Conservation (phyloP, 2,797 vertebrate genomes). For the Tinamus major region DNA sequence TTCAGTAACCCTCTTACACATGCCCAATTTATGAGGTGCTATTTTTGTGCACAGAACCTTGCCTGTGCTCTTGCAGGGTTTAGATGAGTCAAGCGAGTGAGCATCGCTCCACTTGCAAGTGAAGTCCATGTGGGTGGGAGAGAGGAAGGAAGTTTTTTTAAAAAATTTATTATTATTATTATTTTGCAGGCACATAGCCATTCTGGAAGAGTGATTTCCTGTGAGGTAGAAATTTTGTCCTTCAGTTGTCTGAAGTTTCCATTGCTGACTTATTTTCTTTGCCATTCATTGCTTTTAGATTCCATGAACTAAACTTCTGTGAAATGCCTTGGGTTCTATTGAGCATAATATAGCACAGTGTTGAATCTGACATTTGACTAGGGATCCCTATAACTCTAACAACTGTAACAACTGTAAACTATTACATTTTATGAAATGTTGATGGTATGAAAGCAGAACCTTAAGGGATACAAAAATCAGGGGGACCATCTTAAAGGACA, state of each 20-base stretch:
- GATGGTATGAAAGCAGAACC: neutral
- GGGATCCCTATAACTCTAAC: neutral
- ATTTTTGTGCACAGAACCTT: constrained; percentile 42
- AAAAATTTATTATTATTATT: no score
- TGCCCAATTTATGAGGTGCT: constrained; percentile 40
- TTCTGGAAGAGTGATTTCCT: neutral
- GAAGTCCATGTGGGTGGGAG: constrained; percentile 39
- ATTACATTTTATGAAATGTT: neutral
- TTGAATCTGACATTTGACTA: neutral
- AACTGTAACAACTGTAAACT: neutral
- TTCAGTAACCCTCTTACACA: constrained; percentile 44
- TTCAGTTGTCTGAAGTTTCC: neutral
- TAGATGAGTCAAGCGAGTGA: constrained; percentile 22
- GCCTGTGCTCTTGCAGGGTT: neutral
- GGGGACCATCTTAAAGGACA: neutral
- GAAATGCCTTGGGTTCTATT: neutral
- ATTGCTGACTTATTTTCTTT: neutral
- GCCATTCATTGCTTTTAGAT: neutral
- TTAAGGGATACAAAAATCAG: neutral
- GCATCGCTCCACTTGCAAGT: neutral
- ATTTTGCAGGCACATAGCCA: neutral
- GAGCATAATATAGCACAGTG: neutral
- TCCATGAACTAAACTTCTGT: neutral
- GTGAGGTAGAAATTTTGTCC: neutral
- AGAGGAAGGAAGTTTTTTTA: neutral